Percentiles rank a stretch among this genome's conserved stretches.
These are phyloP conservation scores for Daubentonia madagascariensis DNA, from an alignment of 2,113 vertebrate genomes.

Conservation along the genomic window DNA sequence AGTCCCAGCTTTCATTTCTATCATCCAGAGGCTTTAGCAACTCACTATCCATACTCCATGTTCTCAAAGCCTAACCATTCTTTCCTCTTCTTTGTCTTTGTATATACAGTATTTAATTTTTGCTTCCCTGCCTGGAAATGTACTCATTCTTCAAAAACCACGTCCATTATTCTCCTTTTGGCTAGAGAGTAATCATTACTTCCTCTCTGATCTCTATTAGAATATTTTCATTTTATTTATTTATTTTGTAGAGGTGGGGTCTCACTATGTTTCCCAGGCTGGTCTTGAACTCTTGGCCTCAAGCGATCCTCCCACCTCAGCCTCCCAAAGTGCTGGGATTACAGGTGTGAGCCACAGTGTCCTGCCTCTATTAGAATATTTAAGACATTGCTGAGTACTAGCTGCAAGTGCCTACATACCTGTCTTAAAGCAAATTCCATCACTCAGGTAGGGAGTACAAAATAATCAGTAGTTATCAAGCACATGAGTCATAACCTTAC, in stretches of 20 bases:
- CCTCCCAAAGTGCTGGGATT: no score
- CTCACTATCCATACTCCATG: background rate
- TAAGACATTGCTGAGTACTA: background rate
- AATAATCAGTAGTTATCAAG: background rate
- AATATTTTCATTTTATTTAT: background rate
- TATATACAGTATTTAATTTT: background rate
- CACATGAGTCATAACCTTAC: background rate
- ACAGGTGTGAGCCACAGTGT: no score
- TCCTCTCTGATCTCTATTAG: background rate
- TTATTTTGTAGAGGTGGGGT: no score
- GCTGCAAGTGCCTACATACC: background rate
- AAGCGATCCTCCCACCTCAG: no score
- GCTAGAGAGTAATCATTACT: background rate
- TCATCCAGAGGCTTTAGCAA: background rate
- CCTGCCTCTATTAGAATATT: background rate
- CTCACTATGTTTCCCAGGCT: no score
- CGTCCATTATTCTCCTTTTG: background rate
- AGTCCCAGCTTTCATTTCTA: background rate
- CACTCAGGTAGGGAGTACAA: background rate
- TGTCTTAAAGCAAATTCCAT: background rate
- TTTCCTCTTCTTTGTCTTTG: background rate
- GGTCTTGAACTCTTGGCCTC: no score
- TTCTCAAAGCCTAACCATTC: background rate
- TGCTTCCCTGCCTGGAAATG: background rate
- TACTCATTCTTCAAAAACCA: background rate